Percentiles rank a stretch among this genome's conserved stretches.
These are phyloP conservation scores for Arvicanthis niloticus DNA, from an alignment of 2,113 vertebrate species.

Conservation along the genomic window DNA sequence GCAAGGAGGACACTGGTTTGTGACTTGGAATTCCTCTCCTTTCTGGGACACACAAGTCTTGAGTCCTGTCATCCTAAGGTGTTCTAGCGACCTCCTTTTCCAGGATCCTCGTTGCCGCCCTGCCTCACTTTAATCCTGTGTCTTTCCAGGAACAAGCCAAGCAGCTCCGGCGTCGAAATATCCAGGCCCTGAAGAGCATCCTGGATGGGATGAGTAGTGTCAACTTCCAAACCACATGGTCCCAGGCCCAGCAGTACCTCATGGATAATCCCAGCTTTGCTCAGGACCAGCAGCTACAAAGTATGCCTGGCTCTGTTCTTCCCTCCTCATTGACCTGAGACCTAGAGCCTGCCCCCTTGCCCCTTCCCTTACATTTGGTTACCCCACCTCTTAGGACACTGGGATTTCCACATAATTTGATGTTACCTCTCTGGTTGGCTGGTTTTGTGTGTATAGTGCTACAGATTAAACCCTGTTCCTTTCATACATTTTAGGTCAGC, in stretches of 20 bases:
- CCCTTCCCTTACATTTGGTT: neutral
- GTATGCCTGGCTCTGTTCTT: constrained; percentile 77
- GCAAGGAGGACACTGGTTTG: neutral
- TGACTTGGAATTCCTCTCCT: neutral
- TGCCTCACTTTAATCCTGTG: constrained; percentile 32
- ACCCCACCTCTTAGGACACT: neutral
- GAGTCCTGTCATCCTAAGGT: neutral
- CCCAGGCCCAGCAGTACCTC: constrained; percentile 88
- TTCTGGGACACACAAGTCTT: neutral
- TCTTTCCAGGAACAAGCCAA: constrained; percentile 86
- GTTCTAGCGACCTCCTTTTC: neutral
- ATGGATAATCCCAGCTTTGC: constrained; percentile 89
- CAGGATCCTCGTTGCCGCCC: neutral
- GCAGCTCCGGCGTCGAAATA: constrained; percentile 87
- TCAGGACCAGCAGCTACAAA: constrained; percentile 88
- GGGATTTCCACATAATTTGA: neutral
- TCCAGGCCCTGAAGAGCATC: constrained; percentile 88
- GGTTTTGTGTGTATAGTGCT: neutral
- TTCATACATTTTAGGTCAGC: neutral
- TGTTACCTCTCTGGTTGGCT: neutral
- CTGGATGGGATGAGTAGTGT: constrained; percentile 88
- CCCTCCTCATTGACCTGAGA: neutral
- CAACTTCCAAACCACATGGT: constrained; percentile 88
- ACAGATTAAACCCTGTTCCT: neutral
- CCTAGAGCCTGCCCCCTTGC: neutral